A percentile compares a stretch with the other conserved stretches of the same genome.
phyloP scores from a whole-genome alignment of 2,113 vertebrate genomes.

The Eleginops maclovinus region DNA sequence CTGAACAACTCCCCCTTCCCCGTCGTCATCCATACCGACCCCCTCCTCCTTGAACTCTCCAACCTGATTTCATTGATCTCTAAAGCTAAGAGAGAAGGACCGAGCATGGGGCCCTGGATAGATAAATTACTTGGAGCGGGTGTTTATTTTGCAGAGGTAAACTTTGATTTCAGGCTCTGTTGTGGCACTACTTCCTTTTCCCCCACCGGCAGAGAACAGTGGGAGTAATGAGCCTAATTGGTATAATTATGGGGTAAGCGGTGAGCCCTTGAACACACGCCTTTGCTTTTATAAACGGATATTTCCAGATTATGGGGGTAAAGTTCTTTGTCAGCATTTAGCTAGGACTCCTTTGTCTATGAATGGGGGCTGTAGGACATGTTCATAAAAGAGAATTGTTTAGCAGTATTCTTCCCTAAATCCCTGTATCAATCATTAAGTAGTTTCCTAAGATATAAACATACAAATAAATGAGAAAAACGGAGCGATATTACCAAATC shows the following conservation, averaged over 20 bases:
- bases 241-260: slow-evolving; percentile 67
- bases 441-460: not conserved
- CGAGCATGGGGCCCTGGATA: slow-evolving; percentile 4
- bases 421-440: not conserved
- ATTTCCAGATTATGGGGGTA: slow-evolving; percentile 64
- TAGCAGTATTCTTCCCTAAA: not conserved
- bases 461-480: not conserved
- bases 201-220: slow-evolving; percentile 66
- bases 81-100: slow-evolving; percentile 31
- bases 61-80: slow-evolving; percentile 52
- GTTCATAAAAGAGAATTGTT: slow-evolving; percentile 12
- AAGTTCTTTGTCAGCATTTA: slow-evolving; percentile 45
- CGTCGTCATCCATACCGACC: slow-evolving; percentile 9
- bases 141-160: slow-evolving; percentile 69
- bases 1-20: slow-evolving; percentile 37
- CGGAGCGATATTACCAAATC: no score
- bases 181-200: slow-evolving; percentile 56
- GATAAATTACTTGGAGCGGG: slow-evolving; percentile 41
- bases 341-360: slow-evolving; percentile 36
- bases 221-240: slow-evolving; percentile 75
- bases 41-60: slow-evolving; percentile 37
- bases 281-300: slow-evolving; percentile 64
- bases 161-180: slow-evolving; percentile 61
- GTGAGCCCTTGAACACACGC: slow-evolving; percentile 61
- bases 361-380: slow-evolving; percentile 5